phyloP scores from a whole-genome alignment of 2,888 invertebrate genomes.

The Lasioglossum figueresi region DNA sequence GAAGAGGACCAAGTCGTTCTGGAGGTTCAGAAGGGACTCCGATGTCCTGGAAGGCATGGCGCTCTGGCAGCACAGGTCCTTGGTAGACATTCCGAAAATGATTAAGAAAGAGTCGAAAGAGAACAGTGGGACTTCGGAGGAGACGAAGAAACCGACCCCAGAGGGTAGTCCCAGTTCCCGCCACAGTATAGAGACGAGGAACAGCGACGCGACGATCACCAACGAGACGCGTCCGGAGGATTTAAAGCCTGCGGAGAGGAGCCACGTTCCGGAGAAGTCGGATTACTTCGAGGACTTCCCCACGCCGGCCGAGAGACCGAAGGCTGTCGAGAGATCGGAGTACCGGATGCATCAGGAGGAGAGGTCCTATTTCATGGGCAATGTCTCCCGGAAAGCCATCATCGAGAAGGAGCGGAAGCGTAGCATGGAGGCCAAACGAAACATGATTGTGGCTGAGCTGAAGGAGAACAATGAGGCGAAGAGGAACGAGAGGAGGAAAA shows the following conservation, averaged over 20 bases:
- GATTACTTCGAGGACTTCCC: conserved; percentile 81
- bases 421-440: conserved; percentile 81
- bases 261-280: conserved; percentile 78
- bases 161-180: conserved; percentile 64
- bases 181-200: conserved; percentile 73
- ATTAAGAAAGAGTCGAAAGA: conserved; percentile 84
- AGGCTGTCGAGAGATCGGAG: conserved; percentile 76
- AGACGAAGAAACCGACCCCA: conserved; percentile 67
- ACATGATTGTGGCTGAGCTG: conserved; percentile 81
- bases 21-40: conserved; percentile 91
- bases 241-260: conserved; percentile 81
- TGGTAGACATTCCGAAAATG: conserved; percentile 90
- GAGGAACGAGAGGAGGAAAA: conserved; percentile 77
- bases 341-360: conserved; percentile 77
- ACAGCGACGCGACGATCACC: conserved; percentile 79
- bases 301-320: conserved; percentile 81
- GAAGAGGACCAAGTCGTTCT: conserved; percentile 93
- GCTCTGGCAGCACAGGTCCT: conserved; percentile 93
- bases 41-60: conserved; percentile 95
- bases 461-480: conserved; percentile 82
- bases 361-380: conserved; percentile 80
- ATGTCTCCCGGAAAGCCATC: conserved; percentile 82
- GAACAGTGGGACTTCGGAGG: conserved; percentile 67
- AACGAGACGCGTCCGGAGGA: conserved; percentile 75
- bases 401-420: conserved; percentile 82